Base-by-base conservation (phyloP, 1,140 invertebrate genomes). In the Drosophila insularis region DNA sequence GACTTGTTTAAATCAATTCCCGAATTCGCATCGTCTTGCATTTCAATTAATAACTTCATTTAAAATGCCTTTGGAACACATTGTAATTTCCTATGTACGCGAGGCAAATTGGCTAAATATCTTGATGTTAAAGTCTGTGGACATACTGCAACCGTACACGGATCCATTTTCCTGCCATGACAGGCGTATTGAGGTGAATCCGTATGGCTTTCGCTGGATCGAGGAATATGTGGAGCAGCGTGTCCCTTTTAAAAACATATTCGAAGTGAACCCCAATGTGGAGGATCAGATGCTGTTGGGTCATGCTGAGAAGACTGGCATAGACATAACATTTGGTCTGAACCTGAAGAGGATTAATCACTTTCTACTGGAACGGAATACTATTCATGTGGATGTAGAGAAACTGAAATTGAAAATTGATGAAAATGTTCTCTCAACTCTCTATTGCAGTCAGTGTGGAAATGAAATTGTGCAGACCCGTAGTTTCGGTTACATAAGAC, bases 21-120 rank as follows among this genome's bases (percentile, higher is more conserved):
- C 6, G n/a, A 8, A 19, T n/a, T 23, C 3, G 13, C 40, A 19
- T 39, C 37, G 23, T 43, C 27, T 6, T 17, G 27, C n/a, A 17
- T 3, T 0, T 19, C 11, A 11, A 37, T n/a, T 39, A 23, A 17
- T 7, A 4, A 14, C 4, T 0, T 6, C 14, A 19, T 13, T 8
- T 2, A 68, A 8, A 19, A 82, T 84, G 81, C 72, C 81, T 4
- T 11, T 80, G 21, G 68, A 82, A 39, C 62, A 76, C 21, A 62
- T 84, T 6, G 8, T 80, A 1, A 68, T 77, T 8, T 65, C 60
- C 14, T 50, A 64, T 27, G 5, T 63, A 14, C 66, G 60, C 7
- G 14, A 11, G 5, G 21, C 23, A 31, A 72, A 55, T 21, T 69
- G 46, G 43, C 54, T 77, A 1, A 84, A 63, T 23, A 63, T 84